These are phyloP conservation scores for Rhea americana DNA, from an alignment of 2,113 vertebrate genomes.

Conservation along the genomic window DNA sequence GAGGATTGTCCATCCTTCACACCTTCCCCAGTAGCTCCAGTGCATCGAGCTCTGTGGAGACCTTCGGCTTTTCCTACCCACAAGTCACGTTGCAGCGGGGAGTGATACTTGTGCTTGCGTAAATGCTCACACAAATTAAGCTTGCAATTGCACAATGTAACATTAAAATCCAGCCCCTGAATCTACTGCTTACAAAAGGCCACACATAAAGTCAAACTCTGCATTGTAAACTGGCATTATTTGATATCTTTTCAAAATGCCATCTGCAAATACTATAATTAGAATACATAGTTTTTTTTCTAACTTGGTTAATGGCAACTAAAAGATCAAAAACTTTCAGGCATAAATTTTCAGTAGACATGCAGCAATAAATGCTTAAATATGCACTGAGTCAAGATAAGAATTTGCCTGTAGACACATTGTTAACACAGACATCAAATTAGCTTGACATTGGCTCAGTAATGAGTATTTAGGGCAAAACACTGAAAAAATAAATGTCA, in stretches of 20 bases:
- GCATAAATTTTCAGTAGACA: constrained; percentile 3
- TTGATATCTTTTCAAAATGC: constrained; percentile 47
- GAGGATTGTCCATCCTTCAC: neutral
- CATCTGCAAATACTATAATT: constrained; percentile 70
- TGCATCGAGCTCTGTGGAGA: rapidly evolving
- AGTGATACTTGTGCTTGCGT: neutral
- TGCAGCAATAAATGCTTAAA: constrained; percentile 8
- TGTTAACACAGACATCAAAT: neutral
- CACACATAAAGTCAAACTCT: neutral
- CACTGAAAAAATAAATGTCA: neutral
- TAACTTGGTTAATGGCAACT: constrained; percentile 57
- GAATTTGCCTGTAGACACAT: neutral
- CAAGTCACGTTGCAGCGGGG: neutral
- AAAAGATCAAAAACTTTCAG: constrained; percentile 44
- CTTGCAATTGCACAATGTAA: neutral
- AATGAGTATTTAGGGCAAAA: constrained; percentile 18
- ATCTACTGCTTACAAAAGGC: neutral
- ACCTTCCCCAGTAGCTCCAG: neutral
- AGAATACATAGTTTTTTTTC: constrained; percentile 42
- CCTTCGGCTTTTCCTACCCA: neutral
- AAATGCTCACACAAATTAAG: neutral
- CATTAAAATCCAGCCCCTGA: neutral
- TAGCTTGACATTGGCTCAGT: neutral
- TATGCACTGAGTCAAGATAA: neutral
- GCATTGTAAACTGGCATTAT: constrained; percentile 29